phyloP scores from a whole-genome alignment of 2,888 invertebrate species.

The Yponomeuta evonymella region DNA sequence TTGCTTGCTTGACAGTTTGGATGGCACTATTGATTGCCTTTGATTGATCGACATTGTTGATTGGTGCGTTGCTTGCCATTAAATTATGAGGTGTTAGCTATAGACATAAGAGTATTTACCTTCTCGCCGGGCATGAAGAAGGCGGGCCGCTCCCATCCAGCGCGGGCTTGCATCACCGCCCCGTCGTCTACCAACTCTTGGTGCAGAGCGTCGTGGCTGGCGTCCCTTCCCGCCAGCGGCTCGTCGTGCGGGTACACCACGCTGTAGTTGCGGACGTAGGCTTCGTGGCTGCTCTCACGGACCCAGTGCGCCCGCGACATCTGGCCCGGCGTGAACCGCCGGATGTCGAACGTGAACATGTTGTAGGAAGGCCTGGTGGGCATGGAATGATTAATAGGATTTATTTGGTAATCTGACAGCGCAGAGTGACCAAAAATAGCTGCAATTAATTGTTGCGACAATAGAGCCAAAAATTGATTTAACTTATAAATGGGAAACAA shows the following conservation, averaged over 20 bases:
- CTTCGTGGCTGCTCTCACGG: conserved; percentile 89
- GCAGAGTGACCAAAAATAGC: too few species aligned
- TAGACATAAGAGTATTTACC: conserved; percentile 4
- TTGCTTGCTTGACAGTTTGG: background rate
- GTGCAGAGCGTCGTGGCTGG: conserved; percentile 63
- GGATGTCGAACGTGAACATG: conserved; percentile 91
- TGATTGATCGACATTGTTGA: too few species aligned
- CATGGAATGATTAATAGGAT: too few species aligned
- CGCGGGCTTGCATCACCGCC: conserved; percentile 91
- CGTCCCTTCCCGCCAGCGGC: conserved; percentile 84
- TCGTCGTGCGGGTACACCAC: conserved; percentile 89
- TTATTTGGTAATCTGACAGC: too few species aligned
- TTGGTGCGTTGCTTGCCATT: too few species aligned
- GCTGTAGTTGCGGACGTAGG: conserved; percentile 90
- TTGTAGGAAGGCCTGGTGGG: conserved; percentile 82
- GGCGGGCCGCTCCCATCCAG: conserved; percentile 92
- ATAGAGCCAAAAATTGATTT: background rate
- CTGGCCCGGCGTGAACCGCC: conserved; percentile 86
- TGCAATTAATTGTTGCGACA: background rate
- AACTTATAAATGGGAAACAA: background rate
- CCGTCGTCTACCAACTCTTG: conserved; percentile 83
- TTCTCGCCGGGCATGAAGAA: conserved; percentile 79
- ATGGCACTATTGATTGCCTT: too few species aligned
- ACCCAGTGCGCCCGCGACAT: conserved; percentile 84
- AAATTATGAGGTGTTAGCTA: too few species aligned